A percentile compares a stretch with the other conserved stretches of the same genome.
Conservation (phyloP, 2,888 invertebrate genomes). For the Lithosia quadra region DNA sequence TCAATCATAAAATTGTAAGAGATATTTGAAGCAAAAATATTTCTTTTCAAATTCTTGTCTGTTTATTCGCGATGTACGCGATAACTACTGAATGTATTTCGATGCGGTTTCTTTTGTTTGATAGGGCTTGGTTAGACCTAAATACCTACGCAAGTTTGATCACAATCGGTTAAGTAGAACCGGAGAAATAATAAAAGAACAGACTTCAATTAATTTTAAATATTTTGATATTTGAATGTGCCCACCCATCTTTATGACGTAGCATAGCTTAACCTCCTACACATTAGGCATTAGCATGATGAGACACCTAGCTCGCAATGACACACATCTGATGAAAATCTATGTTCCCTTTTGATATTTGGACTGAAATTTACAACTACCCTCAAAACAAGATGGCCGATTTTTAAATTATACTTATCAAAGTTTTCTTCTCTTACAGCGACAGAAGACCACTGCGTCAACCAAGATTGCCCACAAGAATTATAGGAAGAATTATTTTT, state of each 20-base stretch:
- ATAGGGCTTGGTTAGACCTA: too few species aligned
- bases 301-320: constrained; percentile 84
- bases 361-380: constrained; percentile 58
- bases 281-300: constrained; percentile 55
- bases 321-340: constrained; percentile 80
- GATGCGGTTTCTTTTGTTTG: too few species aligned
- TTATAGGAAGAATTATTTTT: not conserved
- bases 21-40: too few species aligned
- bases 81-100: too few species aligned
- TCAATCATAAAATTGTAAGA: too few species aligned
- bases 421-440: not conserved
- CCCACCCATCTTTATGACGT: not conserved
- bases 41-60: too few species aligned
- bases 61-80: too few species aligned
- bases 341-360: constrained; percentile 84
- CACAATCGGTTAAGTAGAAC: too few species aligned
- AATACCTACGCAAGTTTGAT: too few species aligned
- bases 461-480: not conserved
- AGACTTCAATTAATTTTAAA: too few species aligned
- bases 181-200: too few species aligned
- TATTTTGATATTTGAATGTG: not conserved
- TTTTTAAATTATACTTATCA: not conserved
- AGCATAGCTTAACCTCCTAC: not conserved
- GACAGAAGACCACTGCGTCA: not conserved
- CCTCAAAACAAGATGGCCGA: not conserved